A percentile compares a stretch with the other conserved stretches of the same genome.
Evolutionary conservation across 2,888 invertebrate species (phyloP).

Genomic region (Drosophila yooni): DNA sequence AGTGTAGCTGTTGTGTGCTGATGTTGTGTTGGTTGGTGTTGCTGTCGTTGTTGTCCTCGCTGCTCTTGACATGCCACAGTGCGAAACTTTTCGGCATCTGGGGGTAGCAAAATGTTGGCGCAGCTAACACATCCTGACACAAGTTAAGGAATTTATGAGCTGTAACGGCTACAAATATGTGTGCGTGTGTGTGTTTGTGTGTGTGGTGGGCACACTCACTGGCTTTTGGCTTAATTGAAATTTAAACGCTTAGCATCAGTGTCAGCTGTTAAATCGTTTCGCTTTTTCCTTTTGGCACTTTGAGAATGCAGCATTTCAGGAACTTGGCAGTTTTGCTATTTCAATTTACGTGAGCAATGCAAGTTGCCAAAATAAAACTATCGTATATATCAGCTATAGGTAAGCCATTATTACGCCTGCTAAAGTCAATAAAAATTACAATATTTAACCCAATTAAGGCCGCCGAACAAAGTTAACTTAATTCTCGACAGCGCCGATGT

Average conservation of each 20-base stretch:
- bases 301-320: conserved; percentile 37
- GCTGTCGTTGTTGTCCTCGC: conserved; percentile 34
- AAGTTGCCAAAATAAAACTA: conserved; percentile 6
- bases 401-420: conserved; percentile 35
- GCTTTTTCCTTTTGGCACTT: conserved; percentile 38
- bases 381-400: conserved; percentile 2
- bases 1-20: conserved; percentile 16
- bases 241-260: conserved; percentile 73
- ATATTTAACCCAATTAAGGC: conserved; percentile 78
- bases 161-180: conserved; percentile 59
- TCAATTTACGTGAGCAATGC: conserved; percentile 49
- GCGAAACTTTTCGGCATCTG: conserved; percentile 61
- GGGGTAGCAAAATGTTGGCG: conserved; percentile 63
- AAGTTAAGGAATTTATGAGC: conserved; percentile 82
- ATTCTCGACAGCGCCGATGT: conserved; percentile 24
- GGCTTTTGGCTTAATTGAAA: conserved; percentile 76
- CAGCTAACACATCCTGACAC: conserved; percentile 74
- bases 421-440: conserved; percentile 67
- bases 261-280: conserved; percentile 67
- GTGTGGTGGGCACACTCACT: conserved; percentile 14
- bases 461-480: conserved; percentile 65
- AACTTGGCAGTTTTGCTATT: conserved; percentile 57
- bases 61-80: conserved; percentile 65
- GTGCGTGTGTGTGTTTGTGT: conserved; percentile 17
- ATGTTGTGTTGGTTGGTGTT: conserved; percentile 13